phyloP scores from a whole-genome alignment of 2,888 invertebrate genomes.

The Loripinus fragilis region DNA sequence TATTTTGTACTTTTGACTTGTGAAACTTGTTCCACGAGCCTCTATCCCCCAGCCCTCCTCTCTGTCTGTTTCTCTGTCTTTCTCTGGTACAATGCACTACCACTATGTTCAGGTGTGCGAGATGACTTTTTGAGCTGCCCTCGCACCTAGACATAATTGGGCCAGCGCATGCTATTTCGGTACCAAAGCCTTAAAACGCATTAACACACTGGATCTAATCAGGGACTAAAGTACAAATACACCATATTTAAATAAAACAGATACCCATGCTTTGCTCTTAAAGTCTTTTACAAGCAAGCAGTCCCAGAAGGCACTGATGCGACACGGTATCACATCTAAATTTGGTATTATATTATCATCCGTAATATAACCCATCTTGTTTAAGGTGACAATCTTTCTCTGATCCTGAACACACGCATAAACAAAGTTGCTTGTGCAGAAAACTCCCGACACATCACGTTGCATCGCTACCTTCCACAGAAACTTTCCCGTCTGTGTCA shows the following conservation, averaged over 20 bases:
- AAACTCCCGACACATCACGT: constrained; percentile 44
- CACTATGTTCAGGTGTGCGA: too few species aligned
- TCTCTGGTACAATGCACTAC: too few species aligned
- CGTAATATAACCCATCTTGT: constrained; percentile 53
- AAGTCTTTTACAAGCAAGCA: constrained; percentile 52
- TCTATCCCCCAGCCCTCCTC: too few species aligned
- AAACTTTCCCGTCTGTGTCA: constrained; percentile 37
- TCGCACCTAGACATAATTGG: too few species aligned
- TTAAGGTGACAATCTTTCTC: constrained; percentile 49
- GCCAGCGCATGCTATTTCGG: too few species aligned
- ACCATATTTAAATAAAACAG: constrained; percentile 50
- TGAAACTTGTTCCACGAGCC: too few species aligned
- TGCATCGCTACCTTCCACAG: constrained; percentile 49
- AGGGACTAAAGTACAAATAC: constrained; percentile 48
- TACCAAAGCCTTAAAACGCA: too few species aligned
- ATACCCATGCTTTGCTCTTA: constrained; percentile 49
- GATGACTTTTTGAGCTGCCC: too few species aligned
- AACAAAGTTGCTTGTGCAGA: constrained; percentile 43
- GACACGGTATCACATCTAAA: constrained; percentile 50
- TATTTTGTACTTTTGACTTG: too few species aligned
- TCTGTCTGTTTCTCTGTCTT: too few species aligned
- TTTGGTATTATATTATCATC: constrained; percentile 53
- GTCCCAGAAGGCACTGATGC: constrained; percentile 53
- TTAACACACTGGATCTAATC: too few species aligned
- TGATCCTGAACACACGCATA: constrained; percentile 54